Base-by-base conservation (phyloP, 37 sponge, comb jelly and placozoan genomes). In the Diacarnus erythraeanus region DNA sequence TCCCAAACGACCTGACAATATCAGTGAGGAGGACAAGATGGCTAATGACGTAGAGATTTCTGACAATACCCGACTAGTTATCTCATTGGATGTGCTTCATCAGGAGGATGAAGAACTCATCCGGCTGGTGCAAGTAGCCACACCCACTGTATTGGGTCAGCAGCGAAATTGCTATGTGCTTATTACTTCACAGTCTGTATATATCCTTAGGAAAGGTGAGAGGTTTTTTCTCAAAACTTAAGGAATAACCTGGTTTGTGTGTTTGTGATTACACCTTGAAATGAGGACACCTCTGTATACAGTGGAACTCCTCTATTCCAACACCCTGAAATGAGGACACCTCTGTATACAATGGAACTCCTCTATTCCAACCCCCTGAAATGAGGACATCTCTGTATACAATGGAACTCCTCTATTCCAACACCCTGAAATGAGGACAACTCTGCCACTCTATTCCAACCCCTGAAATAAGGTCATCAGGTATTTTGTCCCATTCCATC, bases 181-280 rank as follows among this genome's bases (percentile, higher is more conserved):
- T 18, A 64, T 91, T 76, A 91, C 92, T 9, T 43, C 77, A 27
- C 57, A 75, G 9, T 80, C 84, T 38, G 64, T 83, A 26, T 91
- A 91, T 68, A 40, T 91, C 25, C 31, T 86, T 37, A 75, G 74
- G 35, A 74, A 82, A 65, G 87, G 92, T 91, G n/a, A 27, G 76
- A n/a, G n/a, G n/a, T n/a, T n/a, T n/a, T n/a, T n/a, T n/a, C n/a
- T n/a, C n/a, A n/a, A n/a, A n/a, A n/a, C n/a, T n/a, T n/a, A n/a
- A n/a, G n/a, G n/a, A n/a, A n/a, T n/a, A n/a, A 22, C 29, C 66
- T 25, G 27, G 47, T 68, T 1, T 69, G 59, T 47, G 22, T 51
- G n/a, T 80, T 15, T 47, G 59, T 8, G 8, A 30, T 9, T 27
- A 12, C 20, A 21, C 57, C 15, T 56, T 56, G 57, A 56, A 56